Percentiles rank a stretch among this genome's conserved stretches.
phyloP scores from a whole-genome alignment of 1,140 invertebrate genomes.

The Panagrolaimus sp. region DNA sequence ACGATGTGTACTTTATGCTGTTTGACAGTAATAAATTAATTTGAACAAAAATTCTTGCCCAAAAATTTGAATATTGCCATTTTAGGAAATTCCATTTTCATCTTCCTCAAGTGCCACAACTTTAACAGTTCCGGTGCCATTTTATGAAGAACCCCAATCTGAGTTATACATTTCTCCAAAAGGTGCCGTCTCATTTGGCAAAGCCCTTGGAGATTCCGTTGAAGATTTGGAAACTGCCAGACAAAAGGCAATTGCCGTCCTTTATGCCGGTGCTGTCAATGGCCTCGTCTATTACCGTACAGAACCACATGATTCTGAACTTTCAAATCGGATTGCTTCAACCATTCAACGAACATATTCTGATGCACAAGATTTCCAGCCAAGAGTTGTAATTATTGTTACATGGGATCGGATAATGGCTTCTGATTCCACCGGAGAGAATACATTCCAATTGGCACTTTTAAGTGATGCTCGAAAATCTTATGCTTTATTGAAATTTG shows the following conservation, averaged over 20 bases:
- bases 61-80: no score
- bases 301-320: not conserved
- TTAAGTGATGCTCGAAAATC: slow-evolving; percentile 17
- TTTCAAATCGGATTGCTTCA: not conserved
- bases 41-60: no score
- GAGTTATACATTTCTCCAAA: slow-evolving; percentile 22
- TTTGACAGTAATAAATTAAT: no score
- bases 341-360: slow-evolving; percentile 6
- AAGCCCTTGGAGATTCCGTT: slow-evolving; percentile 9
- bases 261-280: slow-evolving; percentile 16
- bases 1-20: no score
- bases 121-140: slow-evolving; percentile 4
- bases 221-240: not conserved
- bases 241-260: slow-evolving; percentile 17
- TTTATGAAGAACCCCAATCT: slow-evolving; percentile 5
- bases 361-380: slow-evolving; percentile 17
- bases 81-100: not conserved
- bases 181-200: slow-evolving; percentile 19
- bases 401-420: slow-evolving; percentile 21
- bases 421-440: slow-evolving; percentile 15
- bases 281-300: slow-evolving; percentile 24
- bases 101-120: not conserved
- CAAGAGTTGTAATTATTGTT: slow-evolving; percentile 21
- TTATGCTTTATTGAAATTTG: slow-evolving; percentile 22
- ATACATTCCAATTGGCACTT: slow-evolving; percentile 20